phyloP scores from a whole-genome alignment of 2,888 invertebrate genomes.

The Drosophila testacea region DNA sequence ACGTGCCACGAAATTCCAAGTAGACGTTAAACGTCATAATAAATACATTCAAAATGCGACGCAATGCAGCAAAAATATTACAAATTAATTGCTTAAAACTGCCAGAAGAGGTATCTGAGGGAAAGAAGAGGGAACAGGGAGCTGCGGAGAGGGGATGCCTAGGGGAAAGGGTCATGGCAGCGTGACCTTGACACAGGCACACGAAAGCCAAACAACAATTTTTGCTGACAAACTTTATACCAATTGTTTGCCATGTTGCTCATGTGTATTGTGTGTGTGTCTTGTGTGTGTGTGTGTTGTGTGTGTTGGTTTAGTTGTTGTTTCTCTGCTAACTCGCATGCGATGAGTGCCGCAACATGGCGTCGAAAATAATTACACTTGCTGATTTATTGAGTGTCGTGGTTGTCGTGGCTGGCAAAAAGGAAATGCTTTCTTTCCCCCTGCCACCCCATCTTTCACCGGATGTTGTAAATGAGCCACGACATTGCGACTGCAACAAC shows the following conservation, averaged over 20 bases:
- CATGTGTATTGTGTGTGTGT: background rate
- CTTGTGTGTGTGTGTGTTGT: conserved; percentile 5
- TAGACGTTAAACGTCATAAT: conserved; percentile 37
- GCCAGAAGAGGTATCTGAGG: background rate
- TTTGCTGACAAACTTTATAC: conserved; percentile 58
- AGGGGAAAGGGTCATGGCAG: conserved; percentile 13
- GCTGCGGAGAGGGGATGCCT: background rate
- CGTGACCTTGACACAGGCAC: conserved; percentile 12
- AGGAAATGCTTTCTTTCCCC: conserved; percentile 33
- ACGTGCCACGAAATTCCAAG: conserved; percentile 32
- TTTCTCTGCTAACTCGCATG: conserved; percentile 38
- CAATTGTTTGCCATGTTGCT: conserved; percentile 33
- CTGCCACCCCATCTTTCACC: background rate
- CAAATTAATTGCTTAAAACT: conserved; percentile 49
- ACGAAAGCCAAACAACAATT: conserved; percentile 28
- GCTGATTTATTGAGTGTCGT: conserved; percentile 78
- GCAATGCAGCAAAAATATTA: conserved; percentile 60
- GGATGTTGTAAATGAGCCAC: conserved; percentile 74
- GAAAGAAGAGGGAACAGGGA: background rate
- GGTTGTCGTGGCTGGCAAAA: conserved; percentile 33
- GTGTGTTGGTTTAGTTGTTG: conserved; percentile 6
- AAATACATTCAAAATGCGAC: conserved; percentile 45
- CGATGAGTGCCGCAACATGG: conserved; percentile 51
- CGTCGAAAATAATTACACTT: conserved; percentile 76
- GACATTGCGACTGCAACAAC: conserved; percentile 58